Base-by-base conservation (phyloP, 2,113 vertebrate species). In the Meriones unguiculatus region DNA sequence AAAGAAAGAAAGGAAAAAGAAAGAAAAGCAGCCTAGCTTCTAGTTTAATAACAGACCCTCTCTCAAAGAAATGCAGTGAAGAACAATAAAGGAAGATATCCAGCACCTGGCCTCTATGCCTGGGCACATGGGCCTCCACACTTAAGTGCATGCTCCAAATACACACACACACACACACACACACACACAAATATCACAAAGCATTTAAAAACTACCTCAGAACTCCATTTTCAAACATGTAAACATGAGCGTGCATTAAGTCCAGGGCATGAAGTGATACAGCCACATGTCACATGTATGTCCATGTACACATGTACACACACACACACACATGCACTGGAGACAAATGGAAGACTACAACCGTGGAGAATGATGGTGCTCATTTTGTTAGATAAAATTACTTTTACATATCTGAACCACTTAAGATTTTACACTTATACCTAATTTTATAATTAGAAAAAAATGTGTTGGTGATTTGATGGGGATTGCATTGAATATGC, bases 361-460 rank as follows among this genome's bases (percentile, higher is more conserved):
- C 25, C 72, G 41, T 25, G 89, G 57, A 57, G 82, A 93, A 28
- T n/a, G 38, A 35, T 14, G 62, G 0, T 76, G 72, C 25, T 80
- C 35, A 76, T 41, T 76, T 22, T 72, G 22, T 95, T 69, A 75
- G 14, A 75, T 84, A 5, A 4, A 1, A 65, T 91, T 46, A 41
- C 82, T 91, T 92, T 89, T 86, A 65, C 0, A 18, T 73, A 84
- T n/a, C 41, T 80, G 5, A 9, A 54, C 64, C 32, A 76, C 59
- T 76, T 93, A 90, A 54, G 32, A n/a, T 30, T 95, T 62, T 82
- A 91, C 0, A 57, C 15, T 78, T 87, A 65, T 78, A 28, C 13
- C 41, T 84, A 73, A 38, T 81, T 77, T 95, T 91, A 89, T 17
- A 77, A 95, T n/a, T 9, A 54, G 64, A 59, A 70, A 73, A 52